phyloP scores from a whole-genome alignment of 2,888 invertebrate genomes.

The Xestia ashworthii region DNA sequence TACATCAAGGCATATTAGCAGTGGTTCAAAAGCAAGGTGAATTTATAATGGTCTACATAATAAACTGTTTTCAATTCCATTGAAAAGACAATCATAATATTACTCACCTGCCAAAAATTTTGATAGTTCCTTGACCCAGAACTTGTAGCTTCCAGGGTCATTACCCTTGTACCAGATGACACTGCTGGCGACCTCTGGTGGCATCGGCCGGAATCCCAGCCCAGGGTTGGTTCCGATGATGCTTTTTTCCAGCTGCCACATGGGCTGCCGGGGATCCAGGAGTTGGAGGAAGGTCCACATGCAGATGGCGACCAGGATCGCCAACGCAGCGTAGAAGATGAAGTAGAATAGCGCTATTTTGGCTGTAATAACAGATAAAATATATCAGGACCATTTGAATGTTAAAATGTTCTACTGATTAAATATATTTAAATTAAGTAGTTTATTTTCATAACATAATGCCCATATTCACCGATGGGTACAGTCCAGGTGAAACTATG shows the following conservation, averaged over 20 bases:
- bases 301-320: slow-evolving; percentile 98
- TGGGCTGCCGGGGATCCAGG: slow-evolving; percentile 96
- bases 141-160: slow-evolving; percentile 93
- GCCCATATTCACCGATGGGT: too few relatives aligned
- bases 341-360: slow-evolving; percentile 99
- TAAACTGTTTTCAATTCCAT: background rate
- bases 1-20: background rate
- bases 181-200: slow-evolving; percentile 97
- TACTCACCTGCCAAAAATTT: slow-evolving; percentile 94
- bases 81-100: background rate
- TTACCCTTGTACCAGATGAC: slow-evolving; percentile 98
- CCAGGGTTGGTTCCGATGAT: slow-evolving; percentile 99
- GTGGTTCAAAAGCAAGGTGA: background rate
- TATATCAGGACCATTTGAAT: background rate
- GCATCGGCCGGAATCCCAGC: slow-evolving; percentile 98
- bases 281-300: slow-evolving; percentile 98
- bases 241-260: slow-evolving; percentile 96
- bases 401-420: background rate
- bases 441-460: too few relatives aligned
- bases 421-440: too few relatives aligned
- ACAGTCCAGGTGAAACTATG: too few relatives aligned
- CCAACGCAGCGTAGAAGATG: slow-evolving; percentile 97
- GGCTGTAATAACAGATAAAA: slow-evolving; percentile 90
- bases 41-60: background rate
- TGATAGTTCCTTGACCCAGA: slow-evolving; percentile 94